Evolutionary conservation across 2,888 invertebrate species (phyloP), one percentile per base, ranked within the genome.

Genomic region (Drosophila borealis): DNA sequence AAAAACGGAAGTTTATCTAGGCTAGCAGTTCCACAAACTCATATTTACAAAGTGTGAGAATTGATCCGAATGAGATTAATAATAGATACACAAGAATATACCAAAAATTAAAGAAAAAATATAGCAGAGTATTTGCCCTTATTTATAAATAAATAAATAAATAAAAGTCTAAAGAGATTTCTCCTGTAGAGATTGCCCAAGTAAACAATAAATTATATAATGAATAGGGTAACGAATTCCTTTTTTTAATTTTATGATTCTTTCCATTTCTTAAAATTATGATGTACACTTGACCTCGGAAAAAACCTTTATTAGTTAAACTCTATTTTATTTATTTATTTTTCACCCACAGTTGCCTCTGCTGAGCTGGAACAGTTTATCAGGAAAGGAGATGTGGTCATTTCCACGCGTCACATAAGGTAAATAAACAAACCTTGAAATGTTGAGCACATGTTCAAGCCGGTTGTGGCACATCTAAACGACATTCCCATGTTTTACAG

Each of bases 321-420:
- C 8, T 8, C 2, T 29, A 29, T 8, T 29, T 8, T 2, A 8
- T 29, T 29, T 8, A 6, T 29, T 8, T 25, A 6, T 29, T 8
- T 25, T 6, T 25, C 29, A 8, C 8, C 29, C 66, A 8, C 59
- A 93, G 92, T 90, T 69, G 93, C 93, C 54, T 93, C 92, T 42
- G 77, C 88, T 42, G 92, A 93, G 68, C 79, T 93, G 79, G 92
- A 93, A 66, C 92, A 92, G 70, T 87, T 87, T 55, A 92, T 93
- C 70, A 91, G 92, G 72, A 93, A 92, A 71, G 93, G 92, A 60
- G 92, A 93, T 80, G 92, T 92, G 49, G 92, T 92, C 36, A 91
- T 93, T 74, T 93, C 93, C 14, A 92, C 92, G 76, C 89, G 92
- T 41, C 92, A 93, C 79, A 93, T 93, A 78, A 89, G 92, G 92